Evolutionary conservation across 1,140 invertebrate genomes (phyloP).

Genomic region (Capitella teleta): DNA sequence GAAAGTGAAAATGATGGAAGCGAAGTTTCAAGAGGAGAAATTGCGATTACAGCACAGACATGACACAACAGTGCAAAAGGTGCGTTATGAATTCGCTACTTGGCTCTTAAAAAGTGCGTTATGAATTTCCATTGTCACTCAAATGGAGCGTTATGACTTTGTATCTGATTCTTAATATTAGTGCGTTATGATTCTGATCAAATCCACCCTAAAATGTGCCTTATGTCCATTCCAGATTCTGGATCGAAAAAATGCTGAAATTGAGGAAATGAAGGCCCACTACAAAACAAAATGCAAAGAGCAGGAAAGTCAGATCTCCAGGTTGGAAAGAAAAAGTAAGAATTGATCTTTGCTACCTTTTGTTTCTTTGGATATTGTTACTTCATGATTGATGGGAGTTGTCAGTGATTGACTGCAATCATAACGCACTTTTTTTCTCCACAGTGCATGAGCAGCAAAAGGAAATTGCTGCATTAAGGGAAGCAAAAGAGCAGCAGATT

Average conservation of each 20-base stretch:
- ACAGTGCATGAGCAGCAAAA: slow-evolving; percentile 32
- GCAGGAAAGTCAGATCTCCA: slow-evolving; percentile 31
- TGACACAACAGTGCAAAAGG: slow-evolving; percentile 38
- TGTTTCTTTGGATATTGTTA: not conserved
- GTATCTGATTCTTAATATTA: too few relatives aligned
- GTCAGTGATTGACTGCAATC: too few relatives aligned
- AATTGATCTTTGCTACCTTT: not conserved
- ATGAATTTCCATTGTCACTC: too few relatives aligned
- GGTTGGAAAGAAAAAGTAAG: slow-evolving; percentile 37
- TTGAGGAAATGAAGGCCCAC: slow-evolving; percentile 37
- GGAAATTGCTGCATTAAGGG: slow-evolving; percentile 24
- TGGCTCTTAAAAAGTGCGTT: too few relatives aligned
- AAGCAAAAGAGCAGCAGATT: slow-evolving; percentile 37
- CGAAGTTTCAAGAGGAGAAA: slow-evolving; percentile 41
- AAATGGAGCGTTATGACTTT: too few relatives aligned
- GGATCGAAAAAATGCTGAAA: slow-evolving; percentile 39
- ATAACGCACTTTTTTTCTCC: too few relatives aligned
- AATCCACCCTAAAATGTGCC: too few relatives aligned
- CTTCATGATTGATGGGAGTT: not conserved
- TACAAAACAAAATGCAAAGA: slow-evolving; percentile 34
- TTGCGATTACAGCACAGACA: slow-evolving; percentile 37
- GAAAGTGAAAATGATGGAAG: slow-evolving; percentile 37
- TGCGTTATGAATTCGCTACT: too few relatives aligned
- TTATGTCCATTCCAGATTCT: slow-evolving; percentile 33
- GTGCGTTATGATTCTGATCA: too few relatives aligned